These are phyloP conservation scores for Eupithecia subfuscata DNA, from an alignment of 2,888 invertebrate genomes.

Conservation along the genomic window DNA sequence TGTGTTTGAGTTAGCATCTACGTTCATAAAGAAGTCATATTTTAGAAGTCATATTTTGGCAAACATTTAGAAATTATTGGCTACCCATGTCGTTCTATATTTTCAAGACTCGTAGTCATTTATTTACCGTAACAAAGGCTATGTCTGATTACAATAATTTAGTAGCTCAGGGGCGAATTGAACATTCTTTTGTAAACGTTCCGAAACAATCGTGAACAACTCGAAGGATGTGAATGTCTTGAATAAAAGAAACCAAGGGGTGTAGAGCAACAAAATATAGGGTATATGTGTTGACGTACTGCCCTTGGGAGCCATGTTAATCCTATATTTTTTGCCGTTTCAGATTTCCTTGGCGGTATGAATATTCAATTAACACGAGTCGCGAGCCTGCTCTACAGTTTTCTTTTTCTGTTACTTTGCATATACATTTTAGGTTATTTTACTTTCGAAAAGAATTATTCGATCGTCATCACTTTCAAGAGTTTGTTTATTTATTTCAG, in stretches of 20 bases:
- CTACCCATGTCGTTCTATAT: neutral
- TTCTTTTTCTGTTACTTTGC: constrained; percentile 23
- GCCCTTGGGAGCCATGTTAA: constrained; percentile 49
- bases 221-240: constrained; percentile 43
- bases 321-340: constrained; percentile 43
- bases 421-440: constrained; percentile 11
- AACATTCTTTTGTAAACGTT: constrained; percentile 12
- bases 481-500: neutral
- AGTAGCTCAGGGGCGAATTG: neutral
- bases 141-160: constrained; percentile 3
- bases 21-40: neutral
- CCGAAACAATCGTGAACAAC: constrained; percentile 19
- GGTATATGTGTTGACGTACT: constrained; percentile 50
- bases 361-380: constrained; percentile 39
- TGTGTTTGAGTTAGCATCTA: no score
- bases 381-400: constrained; percentile 15
- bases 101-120: neutral
- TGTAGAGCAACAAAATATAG: constrained; percentile 44
- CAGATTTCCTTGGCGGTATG: constrained; percentile 39
- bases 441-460: constrained; percentile 6
- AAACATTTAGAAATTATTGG: neutral
- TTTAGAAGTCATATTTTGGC: neutral
- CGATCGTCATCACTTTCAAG: neutral
- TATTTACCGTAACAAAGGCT: neutral
- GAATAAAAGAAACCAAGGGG: constrained; percentile 48